A percentile compares a stretch with the other conserved stretches of the same genome.
phyloP scores from a whole-genome alignment of 1,140 invertebrate genomes.

The Ceratitis capitata region DNA sequence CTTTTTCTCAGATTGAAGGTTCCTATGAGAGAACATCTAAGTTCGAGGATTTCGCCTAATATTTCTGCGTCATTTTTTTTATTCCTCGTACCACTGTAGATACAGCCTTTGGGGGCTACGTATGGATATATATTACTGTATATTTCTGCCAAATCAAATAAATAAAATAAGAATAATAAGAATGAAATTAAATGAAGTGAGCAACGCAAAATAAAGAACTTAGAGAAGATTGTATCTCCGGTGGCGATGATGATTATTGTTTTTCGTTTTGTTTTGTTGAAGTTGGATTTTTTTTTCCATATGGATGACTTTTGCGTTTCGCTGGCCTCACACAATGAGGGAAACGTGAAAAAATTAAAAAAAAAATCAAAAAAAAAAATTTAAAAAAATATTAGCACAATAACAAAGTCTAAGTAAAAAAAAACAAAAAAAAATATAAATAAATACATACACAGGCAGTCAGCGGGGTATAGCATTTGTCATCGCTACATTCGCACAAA shows the following conservation, averaged over 20 bases:
- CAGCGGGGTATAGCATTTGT: constrained; percentile 41
- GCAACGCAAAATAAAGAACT: background rate
- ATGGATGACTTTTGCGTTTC: background rate
- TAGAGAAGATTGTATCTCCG: background rate
- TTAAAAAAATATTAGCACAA: background rate
- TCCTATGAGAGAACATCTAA: too few relatives aligned
- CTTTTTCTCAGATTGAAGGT: too few relatives aligned
- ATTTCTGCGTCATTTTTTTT: too few relatives aligned
- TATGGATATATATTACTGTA: background rate
- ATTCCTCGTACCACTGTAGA: too few relatives aligned
- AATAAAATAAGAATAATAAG: constrained; percentile 12
- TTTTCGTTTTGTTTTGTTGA: background rate
- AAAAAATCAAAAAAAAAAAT: background rate
- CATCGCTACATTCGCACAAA: constrained; percentile 33
- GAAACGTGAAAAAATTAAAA: background rate
- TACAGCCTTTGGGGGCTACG: background rate
- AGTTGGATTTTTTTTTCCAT: background rate
- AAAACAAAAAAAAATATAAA: background rate
- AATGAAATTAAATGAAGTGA: background rate
- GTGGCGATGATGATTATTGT: constrained; percentile 8
- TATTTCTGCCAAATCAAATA: constrained; percentile 24
- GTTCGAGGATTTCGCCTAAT: too few relatives aligned
- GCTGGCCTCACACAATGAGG: background rate
- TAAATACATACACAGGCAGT: background rate
- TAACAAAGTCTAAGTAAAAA: too few relatives aligned